Evolutionary conservation across 2,888 invertebrate genomes (phyloP), one percentile per base, ranked within the genome.

Genomic region (Ecliptopera silaceata): DNA sequence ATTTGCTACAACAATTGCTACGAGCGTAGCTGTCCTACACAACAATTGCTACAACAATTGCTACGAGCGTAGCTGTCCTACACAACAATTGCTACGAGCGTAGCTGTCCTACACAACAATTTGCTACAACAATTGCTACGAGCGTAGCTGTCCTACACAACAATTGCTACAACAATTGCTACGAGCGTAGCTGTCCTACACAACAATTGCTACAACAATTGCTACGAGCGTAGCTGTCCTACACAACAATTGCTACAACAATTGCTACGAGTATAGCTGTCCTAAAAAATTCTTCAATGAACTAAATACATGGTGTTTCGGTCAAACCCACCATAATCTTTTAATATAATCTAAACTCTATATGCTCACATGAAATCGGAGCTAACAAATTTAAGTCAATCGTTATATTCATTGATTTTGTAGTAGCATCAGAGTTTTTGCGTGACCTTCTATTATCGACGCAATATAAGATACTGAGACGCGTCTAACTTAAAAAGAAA

Each of bases 281-380:
- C n/a, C n/a, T n/a, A n/a, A 12, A 32, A 12, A 12, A 4, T 12
- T 32, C 17, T 11, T 44, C 43, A 51, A 39, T 20, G 18, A 31
- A n/a, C 29, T 11, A 45, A 45, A 45, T 39, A 36, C 52, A 52
- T 36, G 22, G 20, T n/a, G 17, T 43, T 51, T 51, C 42, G 45
- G 10, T 52, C 13, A 45, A 39, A 52, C 44, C n/a, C n/a, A 45
- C 29, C 45, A 38, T 51, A 52, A 39, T 45, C 29, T 52, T 45
- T 44, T 36, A 18, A 36, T 15, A 36, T 0, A 8, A 15, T 3
- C 15, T 12, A 2, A 36, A 36, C 36, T 10, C 36, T 8, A 36
- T 36, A 15, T 15, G 13, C 2, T 1, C 15, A 15, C 8, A 36
- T 34, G 11, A 2, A 34, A 34, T 34, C 34, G 13, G n/a, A n/a